Percentiles rank a stretch among this genome's conserved stretches.
These are phyloP conservation scores for Monopis laevigella DNA, from an alignment of 2,888 invertebrate species.

Conservation along the genomic window DNA sequence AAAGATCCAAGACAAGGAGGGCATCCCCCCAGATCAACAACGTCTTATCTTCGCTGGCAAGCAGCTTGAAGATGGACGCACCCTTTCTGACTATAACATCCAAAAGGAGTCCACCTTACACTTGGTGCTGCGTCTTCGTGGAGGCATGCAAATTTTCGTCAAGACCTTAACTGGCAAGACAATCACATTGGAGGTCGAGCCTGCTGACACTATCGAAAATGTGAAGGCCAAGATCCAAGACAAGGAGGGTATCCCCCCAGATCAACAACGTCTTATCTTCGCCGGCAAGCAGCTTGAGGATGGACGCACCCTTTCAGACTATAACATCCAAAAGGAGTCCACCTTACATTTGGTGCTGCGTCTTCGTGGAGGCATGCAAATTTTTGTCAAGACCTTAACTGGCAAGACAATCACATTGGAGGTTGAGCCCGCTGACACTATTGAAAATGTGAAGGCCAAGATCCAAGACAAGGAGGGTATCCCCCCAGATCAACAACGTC, in stretches of 20 bases:
- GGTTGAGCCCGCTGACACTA: constrained; percentile 40
- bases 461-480: constrained; percentile 46
- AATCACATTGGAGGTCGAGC: constrained; percentile 43
- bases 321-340: constrained; percentile 49
- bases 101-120: constrained; percentile 46
- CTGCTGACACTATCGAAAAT: constrained; percentile 48
- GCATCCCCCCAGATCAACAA: constrained; percentile 47
- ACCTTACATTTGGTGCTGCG: constrained; percentile 44
- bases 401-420: constrained; percentile 43
- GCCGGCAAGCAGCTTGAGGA: constrained; percentile 49
- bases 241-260: constrained; percentile 49
- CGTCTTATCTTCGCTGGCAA: constrained; percentile 44
- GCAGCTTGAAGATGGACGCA: constrained; percentile 43
- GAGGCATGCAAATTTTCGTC: constrained; percentile 24
- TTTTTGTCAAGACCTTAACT: constrained; percentile 41
- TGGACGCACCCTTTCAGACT: constrained; percentile 45
- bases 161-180: constrained; percentile 46
- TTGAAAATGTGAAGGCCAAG: constrained; percentile 45
- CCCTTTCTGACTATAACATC: constrained; percentile 44
- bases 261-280: constrained; percentile 46
- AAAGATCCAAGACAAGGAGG: constrained; percentile 47
- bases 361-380: constrained; percentile 45
- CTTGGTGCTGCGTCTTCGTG: constrained; percentile 38
- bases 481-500: constrained; percentile 41
- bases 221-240: constrained; percentile 50